Evolutionary conservation across 2,797 vertebrate species (phyloP).

Genomic region (Leptodactylus fallax): DNA sequence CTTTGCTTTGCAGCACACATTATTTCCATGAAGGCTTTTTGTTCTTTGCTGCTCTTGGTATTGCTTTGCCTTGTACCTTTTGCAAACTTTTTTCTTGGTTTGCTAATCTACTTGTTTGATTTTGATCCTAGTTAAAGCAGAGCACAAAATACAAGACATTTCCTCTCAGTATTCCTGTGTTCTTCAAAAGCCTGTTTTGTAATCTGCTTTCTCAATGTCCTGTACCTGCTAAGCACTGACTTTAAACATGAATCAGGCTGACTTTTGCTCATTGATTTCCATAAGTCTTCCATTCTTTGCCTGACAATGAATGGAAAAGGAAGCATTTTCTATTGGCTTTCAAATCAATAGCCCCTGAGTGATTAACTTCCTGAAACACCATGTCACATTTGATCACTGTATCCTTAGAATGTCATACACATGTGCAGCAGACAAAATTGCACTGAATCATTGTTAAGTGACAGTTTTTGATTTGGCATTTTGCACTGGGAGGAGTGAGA

Average conservation of each 20-base stretch:
- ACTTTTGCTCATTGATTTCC: constrained; percentile 62
- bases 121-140: constrained; percentile 39
- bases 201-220: constrained; percentile 50
- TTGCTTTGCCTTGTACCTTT: constrained; percentile 24
- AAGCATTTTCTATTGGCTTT: constrained; percentile 65
- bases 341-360: constrained; percentile 66
- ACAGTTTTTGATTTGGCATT: constrained; percentile 64
- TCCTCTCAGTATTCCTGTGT: constrained; percentile 8
- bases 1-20: constrained; percentile 54
- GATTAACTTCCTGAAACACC: constrained; percentile 64
- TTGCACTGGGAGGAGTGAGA: constrained; percentile 61
- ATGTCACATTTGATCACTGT: constrained; percentile 64
- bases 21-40: constrained; percentile 53
- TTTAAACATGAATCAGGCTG: constrained; percentile 59
- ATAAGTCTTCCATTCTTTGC: constrained; percentile 62
- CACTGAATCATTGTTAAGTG: constrained; percentile 62
- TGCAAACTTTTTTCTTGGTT: constrained; percentile 45
- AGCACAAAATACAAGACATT: background rate
- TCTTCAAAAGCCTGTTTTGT: constrained; percentile 52
- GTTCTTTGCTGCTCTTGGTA: constrained; percentile 16
- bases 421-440: constrained; percentile 61
- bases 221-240: constrained; percentile 48
- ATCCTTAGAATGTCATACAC: constrained; percentile 57
- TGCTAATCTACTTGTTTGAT: constrained; percentile 41
- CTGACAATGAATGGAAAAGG: constrained; percentile 64